phyloP scores from a whole-genome alignment of 2,113 vertebrate genomes.

The Caranx melampygus region DNA sequence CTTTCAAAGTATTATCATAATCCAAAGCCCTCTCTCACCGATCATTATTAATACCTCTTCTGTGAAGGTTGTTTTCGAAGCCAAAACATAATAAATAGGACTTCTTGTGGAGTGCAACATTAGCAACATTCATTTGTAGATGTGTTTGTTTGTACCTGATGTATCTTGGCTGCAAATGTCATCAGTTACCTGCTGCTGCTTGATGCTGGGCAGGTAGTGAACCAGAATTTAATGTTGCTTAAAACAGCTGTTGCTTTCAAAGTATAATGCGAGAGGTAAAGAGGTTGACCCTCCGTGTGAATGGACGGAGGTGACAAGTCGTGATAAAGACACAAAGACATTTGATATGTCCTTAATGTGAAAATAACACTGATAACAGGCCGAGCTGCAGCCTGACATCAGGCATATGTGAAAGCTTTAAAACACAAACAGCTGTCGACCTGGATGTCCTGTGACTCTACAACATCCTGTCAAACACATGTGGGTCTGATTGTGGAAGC shows the following conservation, averaged over 20 bases:
- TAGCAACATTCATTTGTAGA: background rate
- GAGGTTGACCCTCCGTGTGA: too few relatives aligned
- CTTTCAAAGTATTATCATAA: background rate
- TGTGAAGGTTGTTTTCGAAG: background rate
- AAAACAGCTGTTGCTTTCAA: background rate
- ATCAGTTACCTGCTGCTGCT: background rate
- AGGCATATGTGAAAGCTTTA: constrained; percentile 16
- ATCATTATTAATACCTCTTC: background rate
- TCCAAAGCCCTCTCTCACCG: background rate
- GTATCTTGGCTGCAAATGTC: too few relatives aligned
- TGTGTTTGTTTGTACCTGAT: background rate
- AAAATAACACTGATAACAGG: constrained; percentile 9
- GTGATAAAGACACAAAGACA: background rate
- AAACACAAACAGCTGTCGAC: constrained; percentile 51
- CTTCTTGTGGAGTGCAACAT: too few relatives aligned
- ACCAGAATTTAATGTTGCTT: background rate
- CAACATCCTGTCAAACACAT: constrained; percentile 66
- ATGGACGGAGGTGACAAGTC: too few relatives aligned
- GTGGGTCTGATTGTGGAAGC: constrained; percentile 67
- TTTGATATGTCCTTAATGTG: background rate
- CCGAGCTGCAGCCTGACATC: background rate
- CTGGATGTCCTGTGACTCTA: constrained; percentile 53
- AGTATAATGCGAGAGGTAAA: too few relatives aligned
- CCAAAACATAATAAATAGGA: background rate
- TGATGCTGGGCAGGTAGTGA: too few relatives aligned